phyloP scores from a whole-genome alignment of 1,140 invertebrate genomes.

The Campoletis sonorensis region DNA sequence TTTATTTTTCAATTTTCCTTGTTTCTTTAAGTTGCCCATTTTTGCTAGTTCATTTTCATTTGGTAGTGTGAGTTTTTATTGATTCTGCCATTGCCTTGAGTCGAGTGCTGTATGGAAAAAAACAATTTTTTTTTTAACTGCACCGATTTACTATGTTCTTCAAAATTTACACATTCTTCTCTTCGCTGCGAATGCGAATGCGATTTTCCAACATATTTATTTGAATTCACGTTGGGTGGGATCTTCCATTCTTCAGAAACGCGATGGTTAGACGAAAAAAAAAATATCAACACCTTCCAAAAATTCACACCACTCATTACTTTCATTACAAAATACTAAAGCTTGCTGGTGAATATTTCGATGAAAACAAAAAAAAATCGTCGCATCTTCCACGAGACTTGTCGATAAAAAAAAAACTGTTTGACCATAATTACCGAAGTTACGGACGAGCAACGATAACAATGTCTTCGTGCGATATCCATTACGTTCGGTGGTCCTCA shows the following conservation, averaged over 20 bases:
- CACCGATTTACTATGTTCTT: background rate
- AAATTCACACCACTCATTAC: background rate
- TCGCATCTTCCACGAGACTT: background rate
- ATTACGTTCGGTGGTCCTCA: too few relatives aligned
- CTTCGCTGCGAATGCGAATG: too few relatives aligned
- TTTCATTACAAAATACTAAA: background rate
- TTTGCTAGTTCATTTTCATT: slow-evolving; percentile 67
- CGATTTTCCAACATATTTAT: too few relatives aligned
- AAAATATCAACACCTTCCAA: too few relatives aligned
- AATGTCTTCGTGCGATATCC: too few relatives aligned
- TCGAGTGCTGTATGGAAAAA: too few relatives aligned
- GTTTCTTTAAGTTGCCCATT: slow-evolving; percentile 64
- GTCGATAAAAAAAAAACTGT: background rate
- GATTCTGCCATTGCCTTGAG: slow-evolving; percentile 61
- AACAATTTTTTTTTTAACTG: background rate
- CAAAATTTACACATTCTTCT: background rate
- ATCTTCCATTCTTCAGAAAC: too few relatives aligned
- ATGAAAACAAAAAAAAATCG: too few relatives aligned
- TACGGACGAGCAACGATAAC: too few relatives aligned
- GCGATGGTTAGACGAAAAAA: background rate
- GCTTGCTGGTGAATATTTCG: background rate
- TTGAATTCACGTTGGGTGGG: too few relatives aligned
- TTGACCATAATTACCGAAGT: too few relatives aligned
- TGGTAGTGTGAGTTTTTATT: slow-evolving; percentile 58
- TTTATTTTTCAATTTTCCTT: slow-evolving; percentile 10